Base-by-base conservation (phyloP, 1,140 invertebrate species). In the Hyles vespertilio region DNA sequence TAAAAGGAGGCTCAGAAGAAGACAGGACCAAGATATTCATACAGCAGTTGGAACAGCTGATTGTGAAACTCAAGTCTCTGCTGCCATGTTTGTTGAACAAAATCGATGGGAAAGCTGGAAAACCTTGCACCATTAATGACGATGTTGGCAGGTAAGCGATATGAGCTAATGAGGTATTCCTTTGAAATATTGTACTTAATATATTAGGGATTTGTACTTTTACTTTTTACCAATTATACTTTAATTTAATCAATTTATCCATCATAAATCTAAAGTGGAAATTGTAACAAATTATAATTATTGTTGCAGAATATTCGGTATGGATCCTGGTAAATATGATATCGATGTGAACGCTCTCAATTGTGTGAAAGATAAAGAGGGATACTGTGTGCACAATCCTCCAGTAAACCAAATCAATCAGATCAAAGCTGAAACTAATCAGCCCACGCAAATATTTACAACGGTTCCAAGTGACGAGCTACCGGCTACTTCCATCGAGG, bases 261-360 rank as follows among this genome's bases (percentile, higher is more conserved):
- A 22, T 22, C 22, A 22, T 22, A 22, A 22, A 22, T 22, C 22
- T 22, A 1, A 22, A 22, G 22, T 22, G 22, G 22, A 22, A 22
- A 22, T 22, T 22, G 22, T 22, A 22, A 22, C 22, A 22, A 22
- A 22, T 22, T 22, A 44, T 49, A 44, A 40, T 51, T 61, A 55
- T 59, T 10, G 60, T 80, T 68, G 5, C 70, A 88, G 85, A 52
- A 69, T 85, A 65, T 80, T 88, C 49, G 85, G 79, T 4, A 74
- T 87, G 71, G 74, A 65, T 45, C 72, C 86, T 45, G 86, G 86
- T 9, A 80, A 85, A 56, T 87, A 89, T 49, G 79, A 77, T 61
- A 58, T 89, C 0, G 79, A 85, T 48, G 72, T 86, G 49, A 76
- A 81, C 45, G 84, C 79, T 2, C 61, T 89, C 11, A 74, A 63